Conservation (phyloP, 2,797 vertebrate species). For the Cryptoprocta ferox region DNA sequence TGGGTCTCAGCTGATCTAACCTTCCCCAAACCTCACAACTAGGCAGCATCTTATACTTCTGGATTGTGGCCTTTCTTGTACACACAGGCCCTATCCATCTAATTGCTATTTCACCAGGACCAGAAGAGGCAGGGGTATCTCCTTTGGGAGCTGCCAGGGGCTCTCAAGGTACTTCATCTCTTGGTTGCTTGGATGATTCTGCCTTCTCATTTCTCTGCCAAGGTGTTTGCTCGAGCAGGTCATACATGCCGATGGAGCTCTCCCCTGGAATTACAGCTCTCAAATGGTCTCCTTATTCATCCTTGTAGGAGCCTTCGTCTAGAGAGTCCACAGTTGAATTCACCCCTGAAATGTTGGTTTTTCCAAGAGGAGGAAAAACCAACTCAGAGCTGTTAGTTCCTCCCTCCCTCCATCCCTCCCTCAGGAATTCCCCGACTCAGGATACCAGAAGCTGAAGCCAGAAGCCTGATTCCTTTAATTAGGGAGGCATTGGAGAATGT, state of each 20-base stretch:
- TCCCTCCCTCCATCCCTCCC: neutral
- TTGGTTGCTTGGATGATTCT: neutral
- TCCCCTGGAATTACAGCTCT: neutral
- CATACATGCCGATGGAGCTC: neutral
- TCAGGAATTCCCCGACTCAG: neutral
- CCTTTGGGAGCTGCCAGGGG: too few relatives aligned
- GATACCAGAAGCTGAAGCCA: neutral
- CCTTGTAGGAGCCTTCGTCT: neutral
- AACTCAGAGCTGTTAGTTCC: too few relatives aligned
- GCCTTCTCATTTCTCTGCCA: neutral
- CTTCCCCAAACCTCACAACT: neutral
- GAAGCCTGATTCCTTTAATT: conserved; percentile 36
- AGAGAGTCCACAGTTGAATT: neutral
- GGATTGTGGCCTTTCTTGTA: neutral
- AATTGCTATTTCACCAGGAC: neutral
- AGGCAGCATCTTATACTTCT: neutral
- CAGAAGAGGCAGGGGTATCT: neutral
- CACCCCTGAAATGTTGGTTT: neutral
- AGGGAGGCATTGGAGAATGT: conserved; percentile 10
- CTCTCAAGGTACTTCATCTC: neutral
- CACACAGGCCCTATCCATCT: neutral
- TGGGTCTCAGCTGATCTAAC: neutral
- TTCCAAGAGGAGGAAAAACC: conserved; percentile 22
- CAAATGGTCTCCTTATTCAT: rapidly evolving
- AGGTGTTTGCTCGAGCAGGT: neutral